Evolutionary conservation across 2,113 vertebrate genomes (phyloP), one percentile per base, ranked within the genome.

Genomic region (Peromyscus californicus): DNA sequence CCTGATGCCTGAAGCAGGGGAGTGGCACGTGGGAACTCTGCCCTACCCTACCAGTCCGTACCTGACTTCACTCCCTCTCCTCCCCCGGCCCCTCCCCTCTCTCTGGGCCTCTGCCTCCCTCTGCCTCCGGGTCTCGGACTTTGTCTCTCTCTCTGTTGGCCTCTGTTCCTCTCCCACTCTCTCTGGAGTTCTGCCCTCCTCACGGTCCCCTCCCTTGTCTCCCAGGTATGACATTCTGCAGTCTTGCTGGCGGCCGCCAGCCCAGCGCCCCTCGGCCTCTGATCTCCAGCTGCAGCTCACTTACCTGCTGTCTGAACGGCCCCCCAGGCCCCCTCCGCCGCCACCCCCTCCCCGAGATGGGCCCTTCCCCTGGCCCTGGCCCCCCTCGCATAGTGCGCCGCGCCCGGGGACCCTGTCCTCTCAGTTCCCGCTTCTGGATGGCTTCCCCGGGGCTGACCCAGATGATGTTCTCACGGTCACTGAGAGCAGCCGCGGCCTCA

Each of bases 151-250:
- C 21, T 88, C 21, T 54, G 3, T 26, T 17, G 29, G 17, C 24
- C 72, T 36, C 31, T 76, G 45, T 12, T 21, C 45, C 26, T 65
- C 85, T 63, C 39, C 22, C 22, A 36, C 7, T 31, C 54, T 45
- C 63, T 17, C 69, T 78, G 15, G 69, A 48, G 5, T 69, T 72
- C 83, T 26, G 16, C 7, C 31, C 39, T 65, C 1, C 82, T 91
- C 36, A 93, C 29, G 7, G 36, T 63, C 19, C 15, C 36, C 5
- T 31, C 17, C 45, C 72, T 31, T 11, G n/a, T 29, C 51, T 67
- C 87, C 85, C 96, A 99, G 99, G 99, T 99, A 99, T 83, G 99
- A 99, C 97, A 99, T 99, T 96, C 99, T 99, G 99, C 99, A 99
- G 98, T 99, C 99, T 19, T 99, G 99, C 98, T 99, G 99, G 99